Base-by-base conservation (phyloP, 2,113 vertebrate species). In the Thunnus thynnus region DNA sequence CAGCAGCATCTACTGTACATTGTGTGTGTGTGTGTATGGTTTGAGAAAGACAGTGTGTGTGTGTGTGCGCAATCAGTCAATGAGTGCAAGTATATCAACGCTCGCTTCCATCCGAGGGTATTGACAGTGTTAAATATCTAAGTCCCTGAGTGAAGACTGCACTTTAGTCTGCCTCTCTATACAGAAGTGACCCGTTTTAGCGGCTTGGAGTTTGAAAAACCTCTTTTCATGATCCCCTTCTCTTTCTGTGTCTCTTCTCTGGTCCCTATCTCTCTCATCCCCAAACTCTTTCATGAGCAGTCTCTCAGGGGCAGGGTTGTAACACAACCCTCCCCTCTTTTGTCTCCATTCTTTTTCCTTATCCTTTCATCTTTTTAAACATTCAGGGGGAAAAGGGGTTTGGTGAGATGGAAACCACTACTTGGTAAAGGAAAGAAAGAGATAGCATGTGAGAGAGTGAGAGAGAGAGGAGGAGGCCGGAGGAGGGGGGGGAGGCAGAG, bases 361-460 rank as follows among this genome's bases (percentile, higher is more conserved):
- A 95, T 94, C 95, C 95, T 96, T 96, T 96, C 93, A 95, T 95
- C 94, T 95, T 93, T 94, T 93, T 89, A 92, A 93, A 94, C 92
- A 92, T 94, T 94, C 90, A 85, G 86, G 85, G 90, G 88, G 30
- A 54, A 90, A 85, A 86, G 81, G 89, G 78, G 82, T 87, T 92
- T 86, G 88, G 91, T 89, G 92, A 89, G 92, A 94, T 92, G 89
- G 90, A 95, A 92, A 93, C 91, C 88, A 92, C 91, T 76, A 87
- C 87, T 89, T 85, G 90, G 86, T 91, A 91, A 91, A 93, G 87
- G 89, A 76, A 79, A 90, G 80, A 91, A 89, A 91, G 91, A 93
- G 86, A 91, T 89, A 89, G 84, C 81, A 89, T 87, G 88, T 80
- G 88, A 86, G 83, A 80, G 69, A 90, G 83, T 27, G 57, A 58